Evolutionary conservation across 2,113 vertebrate species (phyloP), one percentile per base, ranked within the genome.

Genomic region (Odontophorus gujanensis): DNA sequence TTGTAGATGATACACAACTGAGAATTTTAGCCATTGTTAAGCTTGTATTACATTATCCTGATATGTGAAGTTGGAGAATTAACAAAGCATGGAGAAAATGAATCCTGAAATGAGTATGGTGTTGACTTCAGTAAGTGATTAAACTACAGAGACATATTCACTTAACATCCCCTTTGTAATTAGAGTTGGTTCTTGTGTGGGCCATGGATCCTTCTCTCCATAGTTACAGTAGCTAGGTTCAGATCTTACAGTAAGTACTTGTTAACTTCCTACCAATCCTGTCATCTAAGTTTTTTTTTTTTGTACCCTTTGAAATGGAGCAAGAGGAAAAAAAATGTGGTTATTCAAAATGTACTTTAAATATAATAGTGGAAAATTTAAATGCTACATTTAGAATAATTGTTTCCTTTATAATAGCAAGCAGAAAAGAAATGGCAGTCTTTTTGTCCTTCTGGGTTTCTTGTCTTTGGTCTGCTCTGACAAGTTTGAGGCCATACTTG

Each of bases 181-280:
- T 71, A 17, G 61, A 61, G 72, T 65, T 83, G 28, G 36, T 83
- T 88, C 68, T 92, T 94, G 68, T 86, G 85, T 78, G 68, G 79
- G 68, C 93, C 48, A 42, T 65, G 63, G 85, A 59, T 88, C 61
- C 71, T 61, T 73, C 30, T 71, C 59, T 92, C 79, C 6, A 1
- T 95, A 81, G 79, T 87, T 95, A 85, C 50, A 71, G 76, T 91
- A 92, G 51, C 32, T 83, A 85, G 59, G 65, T 86, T 96, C 57
- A 47, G 32, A 57, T 81, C 65, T 38, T 94, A 53, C 82, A 85
- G 2, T 73, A 87, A 50, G 57, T 88, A 63, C 40, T 72, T 71
- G 43, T 72, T 92, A 74, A 50, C 59, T 83, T 94, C 63, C 72
- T 93, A 45, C 68, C 77, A 25, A 63, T 87, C 38, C 45, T 87